Evolutionary conservation across 2,888 invertebrate species (phyloP).

Genomic region (Deilephila porcellus): DNA sequence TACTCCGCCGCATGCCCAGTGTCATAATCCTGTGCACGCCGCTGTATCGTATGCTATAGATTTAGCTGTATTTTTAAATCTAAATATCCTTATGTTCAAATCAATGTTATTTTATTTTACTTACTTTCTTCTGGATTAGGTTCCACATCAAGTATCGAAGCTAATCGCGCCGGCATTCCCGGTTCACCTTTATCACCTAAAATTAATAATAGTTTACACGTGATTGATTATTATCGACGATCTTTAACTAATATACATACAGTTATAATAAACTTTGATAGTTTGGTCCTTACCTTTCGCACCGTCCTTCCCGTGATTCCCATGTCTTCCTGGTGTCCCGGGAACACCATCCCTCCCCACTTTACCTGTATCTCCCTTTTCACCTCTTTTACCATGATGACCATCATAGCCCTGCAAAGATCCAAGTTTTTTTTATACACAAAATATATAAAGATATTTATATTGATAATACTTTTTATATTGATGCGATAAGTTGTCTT

Average conservation of each 20-base stretch:
- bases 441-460: too few species aligned
- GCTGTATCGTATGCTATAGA: too few species aligned
- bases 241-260: too few species aligned
- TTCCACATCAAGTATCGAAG: conserved; percentile 59
- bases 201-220: conserved; percentile 30
- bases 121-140: conserved; percentile 64
- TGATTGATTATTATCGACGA: too few species aligned
- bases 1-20: too few species aligned
- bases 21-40: too few species aligned
- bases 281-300: conserved; percentile 39
- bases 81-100: not conserved
- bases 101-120: conserved; percentile 35
- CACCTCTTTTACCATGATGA: conserved; percentile 55
- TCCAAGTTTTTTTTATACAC: not conserved
- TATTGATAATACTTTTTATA: too few species aligned
- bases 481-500: too few species aligned
- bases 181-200: conserved; percentile 87
- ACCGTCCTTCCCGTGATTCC: conserved; percentile 89
- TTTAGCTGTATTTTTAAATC: too few species aligned
- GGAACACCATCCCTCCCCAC: conserved; percentile 81
- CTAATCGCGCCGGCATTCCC: conserved; percentile 88
- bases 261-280: too few species aligned
- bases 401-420: conserved; percentile 50
- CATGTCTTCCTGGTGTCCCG: conserved; percentile 89
- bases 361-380: conserved; percentile 67